These are phyloP conservation scores for Gallinago paraguaiae DNA, from an alignment of 2,113 vertebrate genomes.

Conservation along the genomic window DNA sequence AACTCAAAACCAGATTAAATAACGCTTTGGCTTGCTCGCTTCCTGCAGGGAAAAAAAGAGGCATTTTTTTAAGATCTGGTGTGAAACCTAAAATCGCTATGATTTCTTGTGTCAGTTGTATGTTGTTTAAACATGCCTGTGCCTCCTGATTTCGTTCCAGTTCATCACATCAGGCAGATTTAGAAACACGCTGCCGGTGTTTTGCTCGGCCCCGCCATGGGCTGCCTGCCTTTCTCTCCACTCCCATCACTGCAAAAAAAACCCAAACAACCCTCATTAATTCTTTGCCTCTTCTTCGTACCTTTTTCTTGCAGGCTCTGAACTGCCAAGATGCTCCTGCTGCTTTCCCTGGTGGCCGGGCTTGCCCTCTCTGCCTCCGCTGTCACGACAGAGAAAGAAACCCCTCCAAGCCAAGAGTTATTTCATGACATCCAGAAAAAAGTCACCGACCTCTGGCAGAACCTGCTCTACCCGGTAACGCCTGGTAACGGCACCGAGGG, in stretches of 20 bases:
- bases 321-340: slow-evolving; percentile 52
- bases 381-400: background rate
- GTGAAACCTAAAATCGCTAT: background rate
- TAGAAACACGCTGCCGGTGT: background rate
- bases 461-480: background rate
- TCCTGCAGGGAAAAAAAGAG: background rate
- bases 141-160: background rate
- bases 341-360: slow-evolving; percentile 37
- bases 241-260: background rate
- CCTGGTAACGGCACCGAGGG: background rate
- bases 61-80: background rate
- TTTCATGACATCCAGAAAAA: slow-evolving; percentile 59
- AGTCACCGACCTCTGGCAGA: slow-evolving; percentile 70
- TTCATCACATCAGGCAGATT: background rate
- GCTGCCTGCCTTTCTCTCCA: background rate
- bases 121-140: background rate
- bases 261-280: background rate
- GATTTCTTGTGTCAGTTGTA: background rate
- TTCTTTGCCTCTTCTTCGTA: background rate
- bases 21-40: background rate
- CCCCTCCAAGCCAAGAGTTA: background rate
- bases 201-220: background rate
- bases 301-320: background rate
- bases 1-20: background rate
- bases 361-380: background rate